Base-by-base conservation (phyloP, 2,113 vertebrate genomes). In the Nannobrachium achirus region DNA sequence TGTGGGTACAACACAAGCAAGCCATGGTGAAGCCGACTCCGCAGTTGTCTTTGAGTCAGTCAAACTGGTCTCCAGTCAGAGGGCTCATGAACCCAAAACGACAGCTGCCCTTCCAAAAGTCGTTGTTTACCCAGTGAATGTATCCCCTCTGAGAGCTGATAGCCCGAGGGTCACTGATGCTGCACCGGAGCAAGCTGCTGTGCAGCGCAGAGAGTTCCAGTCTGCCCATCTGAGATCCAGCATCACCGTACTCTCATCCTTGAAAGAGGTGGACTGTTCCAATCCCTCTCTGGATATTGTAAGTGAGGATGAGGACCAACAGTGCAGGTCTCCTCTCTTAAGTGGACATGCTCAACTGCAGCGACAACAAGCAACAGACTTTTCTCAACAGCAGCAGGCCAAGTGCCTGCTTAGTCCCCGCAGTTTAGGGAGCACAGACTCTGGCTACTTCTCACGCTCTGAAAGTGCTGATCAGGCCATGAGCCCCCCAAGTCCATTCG, bases 361-460 rank as follows among this genome's bases (percentile, higher is more conserved):
- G 81, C 94, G 98, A 56, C 98, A 99, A 13, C 97, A 99, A 84
- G 98, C 98, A 1, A 99, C 98, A 0, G 98, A 99, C 68, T 93
- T 91, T 79, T 95, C 95, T 56, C 98, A 96, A 45, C 96, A 98
- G 67, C 95, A 95, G 53, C 97, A 96, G 75, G 94, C 89, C 3
- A 99, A 99, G 80, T 95, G 93, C 80, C 92, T 98, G 3, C 82
- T 99, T 42, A 99, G 97, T 61, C 98, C 98, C 7, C 93, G 97
- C 63, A 99, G 98, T 86, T 88, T 98, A 66, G 98, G 98, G 50
- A 99, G 98, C 60, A 99, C 97, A 1, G 98, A 99, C 75, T 99
- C 98, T 0, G 98, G 97, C 20, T 99, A 99, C 82, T 99, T 99
- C 69, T 99, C 98, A 33, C 94, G 97, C 40, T 99, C 97, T 1